Evolutionary conservation across 2,888 invertebrate genomes (phyloP), one percentile per base, ranked within the genome.

Genomic region (Pseudococcus longispinus): DNA sequence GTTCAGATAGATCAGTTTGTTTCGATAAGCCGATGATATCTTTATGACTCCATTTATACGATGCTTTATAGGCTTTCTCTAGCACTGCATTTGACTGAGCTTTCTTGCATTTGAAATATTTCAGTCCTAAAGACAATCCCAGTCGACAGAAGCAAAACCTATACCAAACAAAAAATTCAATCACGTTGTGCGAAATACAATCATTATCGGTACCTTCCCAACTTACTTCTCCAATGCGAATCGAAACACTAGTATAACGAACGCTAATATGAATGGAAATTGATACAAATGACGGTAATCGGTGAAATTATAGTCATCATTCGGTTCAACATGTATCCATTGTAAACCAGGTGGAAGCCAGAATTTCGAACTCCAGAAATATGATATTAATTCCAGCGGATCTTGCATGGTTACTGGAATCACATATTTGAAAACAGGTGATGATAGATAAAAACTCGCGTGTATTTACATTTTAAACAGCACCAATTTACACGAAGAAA

Each of bases 271-370:
- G 90, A 97, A 90, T 44, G 97, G 96, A 90, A 93, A 94, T 88
- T 95, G 91, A 26, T 89, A 89, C 88, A 98, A 92, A 91, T 98
- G 95, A 90, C 93, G 93, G 90, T 94, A 93, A 90, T 97, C 94
- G 88, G 96, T 94, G 91, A 96, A 96, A 89, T 93, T 93, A 88
- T 95, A 92, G 87, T 90, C 90, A 88, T 93, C 93, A 90, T 94
- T 94, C 83, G 96, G 96, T 89, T 94, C 93, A 87, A 98, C 93
- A 90, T 97, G 95, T 87, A 93, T 93, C 98, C 98, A 98, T 89
- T 96, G 96, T 88, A 94, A 94, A 91, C 97, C 97, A 89, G 96
- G 96, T 89, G 98, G 98, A 90, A 98, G 93, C 98, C 98, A 98
- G 90, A 98, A 92, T 91, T 93, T 91, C 90, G 96, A 95, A 90